These are phyloP conservation scores for Montipora capricornis DNA, from an alignment of 64 coral and sea anemone genomes.

Conservation along the genomic window DNA sequence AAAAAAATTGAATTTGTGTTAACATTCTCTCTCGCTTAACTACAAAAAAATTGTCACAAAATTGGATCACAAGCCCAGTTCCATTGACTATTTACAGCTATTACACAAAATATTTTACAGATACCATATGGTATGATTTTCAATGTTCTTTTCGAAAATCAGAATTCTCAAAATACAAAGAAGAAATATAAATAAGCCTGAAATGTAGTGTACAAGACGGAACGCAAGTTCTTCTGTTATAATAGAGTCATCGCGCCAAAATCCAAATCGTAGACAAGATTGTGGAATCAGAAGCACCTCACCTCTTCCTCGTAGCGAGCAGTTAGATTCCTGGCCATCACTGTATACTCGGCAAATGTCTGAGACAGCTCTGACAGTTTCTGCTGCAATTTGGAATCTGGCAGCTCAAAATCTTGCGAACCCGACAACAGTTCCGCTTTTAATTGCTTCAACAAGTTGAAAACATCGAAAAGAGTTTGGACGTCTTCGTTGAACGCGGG, in stretches of 20 bases:
- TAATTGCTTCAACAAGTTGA: slow-evolving; percentile 10
- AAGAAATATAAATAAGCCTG: too few relatives aligned
- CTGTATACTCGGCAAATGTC: slow-evolving; percentile 23
- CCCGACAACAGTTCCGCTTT: slow-evolving; percentile 29
- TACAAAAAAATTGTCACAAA: neutral
- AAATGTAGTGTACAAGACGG: too few relatives aligned
- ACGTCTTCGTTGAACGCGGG: slow-evolving; percentile 11
- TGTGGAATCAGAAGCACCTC: slow-evolving; percentile 18
- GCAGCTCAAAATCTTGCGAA: slow-evolving; percentile 18
- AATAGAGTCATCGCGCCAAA: neutral
- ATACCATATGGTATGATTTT: neutral
- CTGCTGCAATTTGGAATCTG: slow-evolving; percentile 37
- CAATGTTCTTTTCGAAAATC: neutral
- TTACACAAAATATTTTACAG: neutral
- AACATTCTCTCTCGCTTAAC: neutral
- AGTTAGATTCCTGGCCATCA: slow-evolving; percentile 20
- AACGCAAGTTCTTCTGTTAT: neutral
- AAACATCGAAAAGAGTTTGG: slow-evolving; percentile 23
- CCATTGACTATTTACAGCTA: neutral
- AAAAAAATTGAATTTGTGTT: too few relatives aligned
- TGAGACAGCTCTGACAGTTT: slow-evolving; percentile 30
- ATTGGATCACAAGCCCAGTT: neutral
- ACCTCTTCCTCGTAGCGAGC: slow-evolving; percentile 47
- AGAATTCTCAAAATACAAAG: neutral
- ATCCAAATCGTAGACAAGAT: neutral